Evolutionary conservation across 2,888 invertebrate species (phyloP).

Genomic region (Leptura quadrifasciata): DNA sequence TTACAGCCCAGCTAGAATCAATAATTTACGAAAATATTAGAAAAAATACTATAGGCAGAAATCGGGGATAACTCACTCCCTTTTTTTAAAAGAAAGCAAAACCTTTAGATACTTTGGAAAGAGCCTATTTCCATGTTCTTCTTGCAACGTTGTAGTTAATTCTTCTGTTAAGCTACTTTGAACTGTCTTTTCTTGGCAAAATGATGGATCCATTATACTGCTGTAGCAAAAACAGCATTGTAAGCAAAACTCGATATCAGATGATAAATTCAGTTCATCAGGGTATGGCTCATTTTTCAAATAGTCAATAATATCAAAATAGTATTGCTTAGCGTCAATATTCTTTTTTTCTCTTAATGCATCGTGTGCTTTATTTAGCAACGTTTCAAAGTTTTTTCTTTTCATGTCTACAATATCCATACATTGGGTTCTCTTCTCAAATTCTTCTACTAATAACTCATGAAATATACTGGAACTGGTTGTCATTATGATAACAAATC

Average conservation of each 20-base stretch:
- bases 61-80: constrained; percentile 17
- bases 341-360: background rate
- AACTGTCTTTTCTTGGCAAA: background rate
- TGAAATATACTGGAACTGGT: constrained; percentile 15
- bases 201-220: background rate
- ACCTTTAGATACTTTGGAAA: constrained; percentile 30
- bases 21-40: background rate
- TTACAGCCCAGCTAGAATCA: constrained; percentile 17
- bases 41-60: background rate
- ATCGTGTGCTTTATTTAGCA: background rate
- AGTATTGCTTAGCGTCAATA: constrained; percentile 8
- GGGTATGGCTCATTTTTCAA: constrained; percentile 23
- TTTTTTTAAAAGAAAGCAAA: constrained; percentile 22
- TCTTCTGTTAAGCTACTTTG: background rate
- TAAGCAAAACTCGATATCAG: background rate
- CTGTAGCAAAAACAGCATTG: constrained; percentile 33
- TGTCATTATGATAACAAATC: background rate
- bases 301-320: constrained; percentile 2
- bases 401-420: constrained; percentile 19
- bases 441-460: constrained; percentile 22
- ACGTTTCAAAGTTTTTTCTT: constrained; percentile 7
- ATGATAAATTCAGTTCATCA: constrained; percentile 20
- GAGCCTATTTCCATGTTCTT: constrained; percentile 6
- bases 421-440: constrained; percentile 10
- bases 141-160: background rate